A percentile compares a stretch with the other conserved stretches of the same genome.
Evolutionary conservation across 2,797 vertebrate species (phyloP).

Genomic region (Sebastes aleutianus): DNA sequence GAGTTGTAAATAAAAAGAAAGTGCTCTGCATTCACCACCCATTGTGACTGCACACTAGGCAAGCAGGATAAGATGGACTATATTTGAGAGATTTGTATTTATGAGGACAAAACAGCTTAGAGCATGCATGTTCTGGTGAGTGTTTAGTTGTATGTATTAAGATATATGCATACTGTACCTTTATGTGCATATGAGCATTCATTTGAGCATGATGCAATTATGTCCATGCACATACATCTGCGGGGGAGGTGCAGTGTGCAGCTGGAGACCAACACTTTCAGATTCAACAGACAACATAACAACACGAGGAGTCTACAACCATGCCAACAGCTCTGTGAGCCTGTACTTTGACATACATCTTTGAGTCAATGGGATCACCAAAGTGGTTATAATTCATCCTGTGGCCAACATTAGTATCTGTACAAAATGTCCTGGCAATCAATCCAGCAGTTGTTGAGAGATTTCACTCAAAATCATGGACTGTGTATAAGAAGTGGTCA

Average conservation of each 20-base stretch:
- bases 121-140: background rate
- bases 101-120: background rate
- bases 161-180: background rate
- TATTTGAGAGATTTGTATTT: constrained; percentile 2
- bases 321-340: background rate
- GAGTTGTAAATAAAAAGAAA: constrained; percentile 7
- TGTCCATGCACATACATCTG: background rate
- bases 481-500: too few relatives aligned
- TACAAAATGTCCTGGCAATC: background rate
- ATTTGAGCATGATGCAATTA: background rate
- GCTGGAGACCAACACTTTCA: constrained; percentile 18
- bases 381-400: too few relatives aligned
- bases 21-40: background rate
- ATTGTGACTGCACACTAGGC: background rate
- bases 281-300: constrained; percentile 8
- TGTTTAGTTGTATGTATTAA: background rate
- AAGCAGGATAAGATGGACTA: background rate
- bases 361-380: too few relatives aligned
- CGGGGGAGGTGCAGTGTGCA: background rate
- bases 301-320: background rate
- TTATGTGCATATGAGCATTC: background rate
- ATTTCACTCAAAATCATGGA: background rate
- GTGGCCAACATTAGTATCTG: too few relatives aligned
- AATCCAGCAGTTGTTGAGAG: background rate
- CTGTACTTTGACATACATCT: background rate